A percentile compares a stretch with the other conserved stretches of the same genome.
These are phyloP conservation scores for Eutrigla gurnardus DNA, from an alignment of 2,797 vertebrate species.

Conservation along the genomic window DNA sequence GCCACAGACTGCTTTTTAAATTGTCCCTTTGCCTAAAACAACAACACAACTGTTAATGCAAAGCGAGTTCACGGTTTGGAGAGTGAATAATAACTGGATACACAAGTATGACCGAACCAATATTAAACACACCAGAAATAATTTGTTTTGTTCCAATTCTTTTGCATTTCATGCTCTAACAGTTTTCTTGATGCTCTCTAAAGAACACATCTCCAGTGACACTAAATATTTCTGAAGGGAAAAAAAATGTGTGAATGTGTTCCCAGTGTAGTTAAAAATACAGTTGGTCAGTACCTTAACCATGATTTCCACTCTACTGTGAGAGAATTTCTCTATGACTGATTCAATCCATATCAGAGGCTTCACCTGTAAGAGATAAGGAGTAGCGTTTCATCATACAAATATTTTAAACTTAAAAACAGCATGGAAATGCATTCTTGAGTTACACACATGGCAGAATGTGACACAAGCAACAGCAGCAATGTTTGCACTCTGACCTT, in stretches of 20 bases:
- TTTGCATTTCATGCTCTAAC: not conserved
- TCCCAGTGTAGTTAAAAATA: not conserved
- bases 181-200: not conserved
- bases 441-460: not conserved
- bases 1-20: conserved; percentile 98
- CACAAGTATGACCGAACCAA: not conserved
- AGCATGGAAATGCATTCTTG: not conserved
- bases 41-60: not conserved
- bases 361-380: conserved; percentile 85
- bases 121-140: not conserved
- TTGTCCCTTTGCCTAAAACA: conserved; percentile 92
- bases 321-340: conserved; percentile 94
- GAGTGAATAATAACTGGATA: not conserved
- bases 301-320: conserved; percentile 96
- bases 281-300: conserved; percentile 85
- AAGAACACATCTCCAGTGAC: not conserved
- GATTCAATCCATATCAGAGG: conserved; percentile 97
- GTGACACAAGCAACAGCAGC: not conserved
- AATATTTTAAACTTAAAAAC: not conserved
- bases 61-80: not conserved
- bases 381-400: not conserved
- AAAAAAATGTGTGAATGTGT: not conserved
- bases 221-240: not conserved
- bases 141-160: not conserved
- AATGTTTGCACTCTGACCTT: not conserved